Conservation (phyloP, 2,888 invertebrate species). For the Nomada ruficornis region DNA sequence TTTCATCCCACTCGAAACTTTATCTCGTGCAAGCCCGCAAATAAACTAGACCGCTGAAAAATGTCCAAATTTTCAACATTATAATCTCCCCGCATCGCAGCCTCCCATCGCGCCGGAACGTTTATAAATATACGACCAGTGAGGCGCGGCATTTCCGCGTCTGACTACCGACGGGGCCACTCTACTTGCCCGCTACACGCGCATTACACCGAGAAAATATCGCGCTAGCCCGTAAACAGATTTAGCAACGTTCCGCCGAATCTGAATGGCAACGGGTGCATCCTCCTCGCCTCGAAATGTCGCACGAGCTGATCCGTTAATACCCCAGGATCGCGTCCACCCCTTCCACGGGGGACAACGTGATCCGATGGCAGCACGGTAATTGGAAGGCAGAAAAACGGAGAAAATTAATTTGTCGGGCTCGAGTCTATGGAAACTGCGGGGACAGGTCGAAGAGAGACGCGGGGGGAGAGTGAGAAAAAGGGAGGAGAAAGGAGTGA, state of each 20-base stretch:
- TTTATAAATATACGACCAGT: slow-evolving; percentile 10
- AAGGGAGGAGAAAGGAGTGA: neutral
- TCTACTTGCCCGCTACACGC: slow-evolving; percentile 33
- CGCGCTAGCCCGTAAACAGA: slow-evolving; percentile 41
- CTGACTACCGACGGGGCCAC: slow-evolving; percentile 23
- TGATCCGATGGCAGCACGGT: slow-evolving; percentile 64
- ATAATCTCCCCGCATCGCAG: neutral
- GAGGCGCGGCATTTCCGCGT: slow-evolving; percentile 23
- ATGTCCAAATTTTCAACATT: neutral
- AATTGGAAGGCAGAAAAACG: slow-evolving; percentile 70
- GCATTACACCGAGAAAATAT: slow-evolving; percentile 37
- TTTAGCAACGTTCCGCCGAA: slow-evolving; percentile 40
- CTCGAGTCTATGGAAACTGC: slow-evolving; percentile 61
- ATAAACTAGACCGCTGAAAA: too few relatives aligned
- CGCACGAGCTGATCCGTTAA: slow-evolving; percentile 50
- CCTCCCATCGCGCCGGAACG: neutral
- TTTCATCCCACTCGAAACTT: too few relatives aligned
- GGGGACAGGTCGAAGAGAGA: slow-evolving; percentile 45
- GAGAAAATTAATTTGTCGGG: slow-evolving; percentile 77
- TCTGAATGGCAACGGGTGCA: slow-evolving; percentile 33
- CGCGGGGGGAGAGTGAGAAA: neutral
- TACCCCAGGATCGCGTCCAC: slow-evolving; percentile 35
- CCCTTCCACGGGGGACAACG: slow-evolving; percentile 51
- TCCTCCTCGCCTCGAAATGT: slow-evolving; percentile 29
- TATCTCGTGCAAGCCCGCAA: too few relatives aligned